A percentile compares a stretch with the other conserved stretches of the same genome.
phyloP scores from a whole-genome alignment of 1,140 invertebrate species.

The Pachypsylla venusta region DNA sequence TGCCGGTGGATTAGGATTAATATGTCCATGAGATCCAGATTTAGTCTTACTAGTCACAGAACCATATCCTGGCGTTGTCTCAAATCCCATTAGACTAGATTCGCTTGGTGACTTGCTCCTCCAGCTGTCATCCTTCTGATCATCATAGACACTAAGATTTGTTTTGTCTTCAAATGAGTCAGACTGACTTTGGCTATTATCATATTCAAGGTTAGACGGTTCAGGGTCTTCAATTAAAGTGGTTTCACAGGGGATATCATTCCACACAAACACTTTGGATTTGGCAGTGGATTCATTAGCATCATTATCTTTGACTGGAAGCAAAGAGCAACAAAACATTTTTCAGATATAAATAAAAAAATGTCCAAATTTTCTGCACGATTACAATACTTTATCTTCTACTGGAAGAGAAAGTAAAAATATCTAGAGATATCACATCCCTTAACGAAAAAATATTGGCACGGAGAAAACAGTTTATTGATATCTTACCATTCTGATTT shows the following conservation, averaged over 20 bases:
- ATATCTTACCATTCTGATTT: too few relatives aligned
- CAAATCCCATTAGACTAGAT: conserved; percentile 30
- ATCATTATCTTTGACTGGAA: too few relatives aligned
- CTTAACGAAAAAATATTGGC: too few relatives aligned
- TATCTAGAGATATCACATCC: conserved; percentile 16
- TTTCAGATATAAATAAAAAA: too few relatives aligned
- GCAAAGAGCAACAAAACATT: too few relatives aligned
- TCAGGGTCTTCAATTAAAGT: not conserved
- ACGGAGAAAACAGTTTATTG: too few relatives aligned
- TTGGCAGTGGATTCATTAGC: too few relatives aligned
- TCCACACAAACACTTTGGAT: not conserved
- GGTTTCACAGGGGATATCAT: not conserved
- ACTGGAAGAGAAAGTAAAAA: too few relatives aligned
- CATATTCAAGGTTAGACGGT: not conserved
- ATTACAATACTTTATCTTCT: too few relatives aligned
- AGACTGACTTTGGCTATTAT: not conserved
- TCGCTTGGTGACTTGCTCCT: conserved; percentile 23
- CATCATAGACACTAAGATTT: too few relatives aligned
- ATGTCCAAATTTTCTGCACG: too few relatives aligned
- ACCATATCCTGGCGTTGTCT: conserved; percentile 37
- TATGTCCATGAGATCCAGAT: conserved; percentile 22
- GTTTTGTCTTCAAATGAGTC: not conserved
- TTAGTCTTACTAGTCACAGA: conserved; percentile 35
- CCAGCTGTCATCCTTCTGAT: conserved; percentile 12
- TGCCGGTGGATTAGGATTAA: not conserved